Conservation (phyloP, 1,140 invertebrate genomes). For the Leguminivora glycinivorella region DNA sequence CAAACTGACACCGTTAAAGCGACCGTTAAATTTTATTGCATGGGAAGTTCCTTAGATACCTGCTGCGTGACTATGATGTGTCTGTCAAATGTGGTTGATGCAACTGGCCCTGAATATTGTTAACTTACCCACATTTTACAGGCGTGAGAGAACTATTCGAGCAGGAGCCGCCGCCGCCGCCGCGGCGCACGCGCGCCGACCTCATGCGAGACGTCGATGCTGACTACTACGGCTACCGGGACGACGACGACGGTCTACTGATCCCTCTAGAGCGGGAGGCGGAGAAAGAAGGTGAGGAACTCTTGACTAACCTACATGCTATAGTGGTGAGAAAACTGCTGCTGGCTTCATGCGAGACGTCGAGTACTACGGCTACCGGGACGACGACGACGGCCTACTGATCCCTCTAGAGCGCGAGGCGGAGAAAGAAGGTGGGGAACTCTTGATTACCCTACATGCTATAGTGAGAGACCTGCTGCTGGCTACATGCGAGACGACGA, state of each 20-base stretch:
- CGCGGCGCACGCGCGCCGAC: conserved; percentile 95
- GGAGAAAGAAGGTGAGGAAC: conserved; percentile 82
- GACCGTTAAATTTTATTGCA: too few species aligned
- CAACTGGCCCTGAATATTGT: too few species aligned
- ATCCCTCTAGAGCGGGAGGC: conserved; percentile 91
- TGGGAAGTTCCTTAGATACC: too few species aligned
- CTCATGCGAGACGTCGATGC: conserved; percentile 99
- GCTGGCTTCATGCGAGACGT: conserved; percentile 99
- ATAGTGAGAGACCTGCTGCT: conserved; percentile 96
- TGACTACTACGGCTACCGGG: conserved; percentile 99
- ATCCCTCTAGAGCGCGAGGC: conserved; percentile 91
- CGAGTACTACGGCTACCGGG: conserved; percentile 99
- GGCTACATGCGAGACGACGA: conserved; percentile 99
- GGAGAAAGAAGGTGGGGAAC: conserved; percentile 82
- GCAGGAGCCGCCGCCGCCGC: conserved; percentile 93
- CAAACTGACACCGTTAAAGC: too few species aligned
- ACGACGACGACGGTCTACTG: conserved; percentile 98
- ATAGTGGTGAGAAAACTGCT: conserved; percentile 97
- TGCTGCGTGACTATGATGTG: too few species aligned
- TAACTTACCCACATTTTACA: conserved; percentile 38
- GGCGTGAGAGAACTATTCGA: conserved; percentile 98
- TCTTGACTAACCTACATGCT: not conserved
- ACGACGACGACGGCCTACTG: conserved; percentile 98
- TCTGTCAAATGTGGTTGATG: too few species aligned
- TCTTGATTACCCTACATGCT: not conserved